Conservation (phyloP, 1,140 invertebrate species). For the Drosophila busckii region DNA sequence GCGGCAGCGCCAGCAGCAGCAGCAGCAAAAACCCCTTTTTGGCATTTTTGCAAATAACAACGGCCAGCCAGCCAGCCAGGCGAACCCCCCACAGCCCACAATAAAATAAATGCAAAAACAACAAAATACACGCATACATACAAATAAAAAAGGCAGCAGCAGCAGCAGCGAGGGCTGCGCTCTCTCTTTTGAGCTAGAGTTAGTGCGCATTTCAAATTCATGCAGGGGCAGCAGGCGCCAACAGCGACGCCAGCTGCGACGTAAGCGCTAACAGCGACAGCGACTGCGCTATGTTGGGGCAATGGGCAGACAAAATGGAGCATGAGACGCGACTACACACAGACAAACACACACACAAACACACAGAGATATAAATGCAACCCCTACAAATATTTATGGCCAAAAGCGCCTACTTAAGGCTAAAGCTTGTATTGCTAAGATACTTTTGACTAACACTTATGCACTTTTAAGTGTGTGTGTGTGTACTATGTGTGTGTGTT, state of each 20-base stretch:
- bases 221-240: constrained; percentile 50
- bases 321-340: too few species aligned
- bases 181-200: constrained; percentile 64
- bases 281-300: constrained; percentile 54
- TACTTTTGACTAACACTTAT: too few species aligned
- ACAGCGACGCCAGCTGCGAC: constrained; percentile 7
- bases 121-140: constrained; percentile 17
- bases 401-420: too few species aligned
- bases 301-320: constrained; percentile 53
- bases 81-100: constrained; percentile 43
- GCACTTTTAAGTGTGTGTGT: constrained; percentile 1
- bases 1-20: constrained; percentile 48
- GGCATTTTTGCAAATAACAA: constrained; percentile 65
- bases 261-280: constrained; percentile 10
- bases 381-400: too few species aligned
- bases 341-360: too few species aligned
- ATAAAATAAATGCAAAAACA: constrained; percentile 49
- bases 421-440: too few species aligned
- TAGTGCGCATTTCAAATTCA: constrained; percentile 78
- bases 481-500: constrained; percentile 7
- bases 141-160: constrained; percentile 10
- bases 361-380: too few species aligned
- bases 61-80: constrained; percentile 42
- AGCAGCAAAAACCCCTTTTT: constrained; percentile 11
- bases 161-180: constrained; percentile 7